Evolutionary conservation across 2,888 invertebrate species (phyloP), one percentile per base, ranked within the genome.

Genomic region (Drosophila macrothrix): DNA sequence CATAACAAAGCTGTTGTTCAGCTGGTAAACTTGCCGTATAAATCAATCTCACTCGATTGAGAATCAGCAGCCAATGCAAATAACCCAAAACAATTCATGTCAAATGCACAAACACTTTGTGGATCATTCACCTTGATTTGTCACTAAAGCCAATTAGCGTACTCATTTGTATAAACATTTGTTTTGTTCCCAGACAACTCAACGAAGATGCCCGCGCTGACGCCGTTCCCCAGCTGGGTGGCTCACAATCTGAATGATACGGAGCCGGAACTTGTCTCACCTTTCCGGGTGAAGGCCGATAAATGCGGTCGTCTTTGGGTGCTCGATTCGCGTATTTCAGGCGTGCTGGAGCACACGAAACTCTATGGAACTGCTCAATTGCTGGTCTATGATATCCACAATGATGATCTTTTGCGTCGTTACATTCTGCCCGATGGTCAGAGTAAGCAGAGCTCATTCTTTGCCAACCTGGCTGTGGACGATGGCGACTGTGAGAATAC

Each of bases 201-300:
- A 0, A 94, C 94, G 0, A 95, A 94, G 67, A 96, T 96, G 7
- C 97, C 97, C 0, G 94, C 94, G 46, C 92, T 97, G 67, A 95
- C 94, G n/a, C 97, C 97, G 0, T 97, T 96, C 83, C 97, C 97
- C 1, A 96, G 95, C 82, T 97, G 97, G 97, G 95, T 95, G 71
- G 96, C 96, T 0, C 97, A 97, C 88, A 95, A 96, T 52, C 94
- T 96, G 55, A 93, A 92, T 12, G 92, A 92, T 25, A 94, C 94
- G 3, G 94, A 94, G 0, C 95, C 96, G 2, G 96, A 96, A 91
- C 95, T 97, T 59, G 94, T 96, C 0, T 96, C 96, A 0, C 96
- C 96, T 0, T 96, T 96, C 92, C 94, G 96, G 10, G 94, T 96
- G 3, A 94, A 96, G 0, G 96, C 96, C 1, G 97, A 97, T 91